Base-by-base conservation (phyloP, 1,140 invertebrate genomes). In the Tetragnatha versicolor region DNA sequence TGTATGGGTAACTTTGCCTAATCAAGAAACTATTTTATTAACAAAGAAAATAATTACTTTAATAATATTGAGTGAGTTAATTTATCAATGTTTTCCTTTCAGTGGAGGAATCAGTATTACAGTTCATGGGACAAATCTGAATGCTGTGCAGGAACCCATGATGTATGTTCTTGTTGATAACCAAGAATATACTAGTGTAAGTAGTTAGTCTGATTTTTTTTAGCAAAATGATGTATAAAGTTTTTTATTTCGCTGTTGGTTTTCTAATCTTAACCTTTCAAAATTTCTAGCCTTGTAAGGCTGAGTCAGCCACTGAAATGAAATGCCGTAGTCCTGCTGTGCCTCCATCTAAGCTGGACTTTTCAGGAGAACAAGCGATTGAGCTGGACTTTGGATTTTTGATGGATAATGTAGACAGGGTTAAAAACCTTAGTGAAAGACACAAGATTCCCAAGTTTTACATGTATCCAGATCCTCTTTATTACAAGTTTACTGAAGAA, bases 91-190 rank as follows among this genome's bases (percentile, higher is more conserved):
- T 82, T 83, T 27, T 79, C 93, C 35, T 70, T 39, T 33, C n/a
- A 80, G 94, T 68, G 96, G 96, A 51, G 96, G 97, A 9, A 95
- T 98, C 78, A 91, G 91, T 81, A 93, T 98, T 65, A 91, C 91
- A 53, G 94, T 98, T 0, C 92, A 91, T 80, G 96, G 97, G 5
- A 91, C 91, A 77, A 93, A 97, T 87, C 91, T 98, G 42, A 91
- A 92, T 65, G 93, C 91, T 82, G 93, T 98, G 81, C 93, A 96
- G 85, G 91, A 92, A 73, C 96, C 97, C 2, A 91, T 92, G 84
- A 96, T 98, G 89, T 96, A 96, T 87, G 93, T 98, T 0, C 91
- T 93, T 82, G 94, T 93, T 83, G 91, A 94, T 82, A 90, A 91
- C 53, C 82, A 83, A 51, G 90, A 92, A 84, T 96, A 92, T 86